Percentiles rank a stretch among this genome's conserved stretches.
Conservation (phyloP, 2,797 vertebrate genomes). For the Vipera latastei region DNA sequence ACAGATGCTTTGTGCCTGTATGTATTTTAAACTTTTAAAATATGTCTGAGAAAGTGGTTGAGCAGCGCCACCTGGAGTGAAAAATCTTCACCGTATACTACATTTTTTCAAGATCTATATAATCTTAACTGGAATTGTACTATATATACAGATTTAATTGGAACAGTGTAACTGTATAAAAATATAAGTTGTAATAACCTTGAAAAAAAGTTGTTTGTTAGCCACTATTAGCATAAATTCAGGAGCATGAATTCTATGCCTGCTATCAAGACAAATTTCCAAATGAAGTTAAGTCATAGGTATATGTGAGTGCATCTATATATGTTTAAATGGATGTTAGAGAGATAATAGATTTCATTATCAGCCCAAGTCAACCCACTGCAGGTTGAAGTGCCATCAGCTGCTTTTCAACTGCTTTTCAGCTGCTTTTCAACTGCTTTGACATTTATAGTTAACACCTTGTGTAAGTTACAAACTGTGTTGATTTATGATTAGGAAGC, state of each 20-base stretch:
- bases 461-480: background rate
- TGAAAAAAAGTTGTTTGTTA: background rate
- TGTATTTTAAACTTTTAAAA: background rate
- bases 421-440: background rate
- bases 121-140: background rate
- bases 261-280: background rate
- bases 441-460: background rate
- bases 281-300: background rate
- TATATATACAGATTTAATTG: background rate
- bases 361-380: background rate
- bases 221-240: background rate
- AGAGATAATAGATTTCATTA: background rate
- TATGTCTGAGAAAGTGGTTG: conserved; percentile 8
- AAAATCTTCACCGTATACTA: background rate
- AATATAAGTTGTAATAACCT: background rate
- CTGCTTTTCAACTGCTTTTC: background rate
- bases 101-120: background rate
- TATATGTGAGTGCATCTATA: background rate
- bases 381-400: background rate
- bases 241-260: background rate
- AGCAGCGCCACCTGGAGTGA: conserved; percentile 60
- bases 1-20: rapidly evolving
- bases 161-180: background rate
- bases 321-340: background rate
- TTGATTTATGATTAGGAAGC: background rate